Evolutionary conservation across 2,113 vertebrate genomes (phyloP).

Genomic region (Geococcyx californianus): DNA sequence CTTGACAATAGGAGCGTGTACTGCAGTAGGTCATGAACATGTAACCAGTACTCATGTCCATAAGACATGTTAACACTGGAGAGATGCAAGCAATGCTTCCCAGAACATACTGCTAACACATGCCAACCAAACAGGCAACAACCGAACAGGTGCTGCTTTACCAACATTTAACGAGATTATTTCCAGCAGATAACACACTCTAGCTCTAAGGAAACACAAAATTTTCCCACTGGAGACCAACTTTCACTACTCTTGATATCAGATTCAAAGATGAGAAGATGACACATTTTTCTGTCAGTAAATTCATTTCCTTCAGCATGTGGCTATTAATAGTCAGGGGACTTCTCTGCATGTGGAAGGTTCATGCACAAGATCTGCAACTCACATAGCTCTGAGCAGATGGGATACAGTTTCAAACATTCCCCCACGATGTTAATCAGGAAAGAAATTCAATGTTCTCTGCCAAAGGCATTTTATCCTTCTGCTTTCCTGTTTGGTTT

Average conservation of each 20-base stretch:
- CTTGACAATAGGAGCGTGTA: fast-evolving
- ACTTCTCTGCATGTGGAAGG: conserved; percentile 4
- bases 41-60: background rate
- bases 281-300: background rate
- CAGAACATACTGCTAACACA: background rate
- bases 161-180: background rate
- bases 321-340: conserved; percentile 17
- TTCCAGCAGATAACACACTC: background rate
- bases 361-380: background rate
- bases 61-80: background rate
- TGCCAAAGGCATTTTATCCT: conserved; percentile 13
- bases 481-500: background rate
- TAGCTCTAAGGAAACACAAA: background rate
- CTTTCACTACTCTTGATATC: background rate
- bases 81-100: background rate
- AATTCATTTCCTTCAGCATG: background rate
- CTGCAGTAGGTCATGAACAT: fast-evolving
- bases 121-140: background rate
- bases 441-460: background rate
- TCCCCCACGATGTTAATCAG: background rate
- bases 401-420: background rate
- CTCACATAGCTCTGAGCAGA: conserved; percentile 10
- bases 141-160: background rate
- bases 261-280: background rate
- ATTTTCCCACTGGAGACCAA: background rate